Evolutionary conservation across 2,888 invertebrate genomes (phyloP).

Genomic region (Drosophila hamatofila): DNA sequence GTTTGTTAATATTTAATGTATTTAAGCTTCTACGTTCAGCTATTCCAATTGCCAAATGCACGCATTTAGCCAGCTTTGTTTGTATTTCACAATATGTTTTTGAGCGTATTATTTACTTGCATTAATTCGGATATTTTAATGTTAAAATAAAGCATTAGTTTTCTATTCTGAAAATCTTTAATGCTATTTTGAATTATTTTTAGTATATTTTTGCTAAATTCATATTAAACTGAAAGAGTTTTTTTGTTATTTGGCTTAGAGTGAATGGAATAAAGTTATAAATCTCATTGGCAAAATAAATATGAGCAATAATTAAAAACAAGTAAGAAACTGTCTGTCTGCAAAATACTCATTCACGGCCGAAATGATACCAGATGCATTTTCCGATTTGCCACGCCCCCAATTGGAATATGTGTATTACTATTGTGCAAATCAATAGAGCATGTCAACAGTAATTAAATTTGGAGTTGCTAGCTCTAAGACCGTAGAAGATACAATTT

Average conservation of each 20-base stretch:
- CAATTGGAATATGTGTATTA: too few species aligned
- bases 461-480: too few species aligned
- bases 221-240: not conserved
- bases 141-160: not conserved
- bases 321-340: too few species aligned
- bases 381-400: too few species aligned
- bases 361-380: too few species aligned
- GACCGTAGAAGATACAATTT: too few species aligned
- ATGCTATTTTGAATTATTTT: not conserved
- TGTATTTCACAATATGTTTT: slow-evolving; percentile 2
- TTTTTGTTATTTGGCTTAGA: not conserved
- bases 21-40: slow-evolving; percentile 19
- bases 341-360: too few species aligned
- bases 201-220: not conserved
- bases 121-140: not conserved
- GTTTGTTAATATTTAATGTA: slow-evolving; percentile 29
- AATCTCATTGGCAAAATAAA: too few species aligned
- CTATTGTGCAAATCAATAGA: too few species aligned
- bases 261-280: not conserved
- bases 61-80: slow-evolving; percentile 16
- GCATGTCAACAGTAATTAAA: too few species aligned
- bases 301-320: too few species aligned
- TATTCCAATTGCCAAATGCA: slow-evolving; percentile 11
- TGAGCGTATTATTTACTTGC: slow-evolving; percentile 19
- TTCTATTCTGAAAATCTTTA: not conserved